Evolutionary conservation across 1,140 invertebrate species (phyloP).

Genomic region (Lucilia cuprina): DNA sequence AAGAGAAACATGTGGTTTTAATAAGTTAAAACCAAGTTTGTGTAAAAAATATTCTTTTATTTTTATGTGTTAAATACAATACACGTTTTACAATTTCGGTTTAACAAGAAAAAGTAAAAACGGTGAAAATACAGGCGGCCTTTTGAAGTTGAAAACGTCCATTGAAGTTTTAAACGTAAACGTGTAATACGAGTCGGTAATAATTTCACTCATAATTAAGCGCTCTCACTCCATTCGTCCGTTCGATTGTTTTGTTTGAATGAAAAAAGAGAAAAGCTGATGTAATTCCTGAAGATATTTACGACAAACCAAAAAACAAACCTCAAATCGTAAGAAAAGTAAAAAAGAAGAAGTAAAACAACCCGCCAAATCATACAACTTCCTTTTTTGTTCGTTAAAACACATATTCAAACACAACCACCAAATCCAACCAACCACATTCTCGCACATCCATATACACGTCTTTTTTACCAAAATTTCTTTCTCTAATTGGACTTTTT

Average conservation of each 20-base stretch:
- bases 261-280: slow-evolving; percentile 21
- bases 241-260: background rate
- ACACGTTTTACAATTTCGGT: background rate
- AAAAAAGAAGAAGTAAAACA: background rate
- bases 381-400: background rate
- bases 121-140: background rate
- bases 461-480: background rate
- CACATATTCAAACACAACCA: background rate
- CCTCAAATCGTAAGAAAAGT: background rate
- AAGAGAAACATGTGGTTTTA: slow-evolving; percentile 20
- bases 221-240: background rate
- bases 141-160: background rate
- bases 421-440: background rate
- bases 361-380: background rate
- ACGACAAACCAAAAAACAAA: background rate
- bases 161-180: background rate
- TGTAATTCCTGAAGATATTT: slow-evolving; percentile 8
- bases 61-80: background rate
- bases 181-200: background rate
- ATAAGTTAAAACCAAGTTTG: background rate
- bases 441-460: background rate
- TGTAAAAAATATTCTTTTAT: background rate
- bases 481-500: slow-evolving; percentile 5
- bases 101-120: background rate
- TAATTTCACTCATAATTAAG: background rate